phyloP scores from a whole-genome alignment of 2,888 invertebrate genomes.

The Sthenelais limicola region DNA sequence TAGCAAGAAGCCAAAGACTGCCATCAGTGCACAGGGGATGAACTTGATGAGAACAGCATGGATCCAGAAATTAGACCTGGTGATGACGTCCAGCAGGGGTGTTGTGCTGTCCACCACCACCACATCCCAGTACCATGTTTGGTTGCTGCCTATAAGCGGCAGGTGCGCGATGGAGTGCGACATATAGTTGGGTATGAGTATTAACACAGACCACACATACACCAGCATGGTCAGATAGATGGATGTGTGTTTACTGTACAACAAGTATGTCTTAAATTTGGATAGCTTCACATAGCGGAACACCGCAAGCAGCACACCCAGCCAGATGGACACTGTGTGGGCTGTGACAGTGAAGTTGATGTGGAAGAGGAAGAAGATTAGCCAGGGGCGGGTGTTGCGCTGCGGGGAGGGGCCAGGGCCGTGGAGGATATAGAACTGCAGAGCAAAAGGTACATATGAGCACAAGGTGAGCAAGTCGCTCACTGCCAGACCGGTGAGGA shows the following conservation, averaged over 20 bases:
- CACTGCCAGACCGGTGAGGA: constrained; percentile 87
- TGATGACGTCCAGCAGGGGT: constrained; percentile 22
- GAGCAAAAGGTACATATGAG: constrained; percentile 91
- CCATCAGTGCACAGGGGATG: constrained; percentile 89
- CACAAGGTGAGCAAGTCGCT: constrained; percentile 90
- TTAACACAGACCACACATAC: constrained; percentile 17
- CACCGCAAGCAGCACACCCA: constrained; percentile 91
- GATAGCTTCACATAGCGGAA: constrained; percentile 89
- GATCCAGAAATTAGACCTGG: constrained; percentile 75
- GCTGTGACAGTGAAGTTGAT: constrained; percentile 89
- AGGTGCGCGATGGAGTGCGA: neutral
- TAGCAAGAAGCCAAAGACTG: constrained; percentile 76
- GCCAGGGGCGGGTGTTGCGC: constrained; percentile 70
- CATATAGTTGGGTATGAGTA: constrained; percentile 39
- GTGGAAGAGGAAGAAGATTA: constrained; percentile 78
- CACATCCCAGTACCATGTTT: constrained; percentile 23
- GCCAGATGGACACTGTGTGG: constrained; percentile 93
- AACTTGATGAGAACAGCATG: constrained; percentile 93
- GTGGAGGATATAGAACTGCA: constrained; percentile 75
- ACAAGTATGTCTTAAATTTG: constrained; percentile 74
- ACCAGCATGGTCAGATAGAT: constrained; percentile 7
- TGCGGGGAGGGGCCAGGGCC: constrained; percentile 54
- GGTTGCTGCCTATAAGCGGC: neutral
- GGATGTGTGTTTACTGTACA: neutral
- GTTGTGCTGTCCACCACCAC: constrained; percentile 8